Evolutionary conservation across 2,888 invertebrate species (phyloP), one percentile per base, ranked within the genome.

Genomic region (Yponomeuta sedellus): DNA sequence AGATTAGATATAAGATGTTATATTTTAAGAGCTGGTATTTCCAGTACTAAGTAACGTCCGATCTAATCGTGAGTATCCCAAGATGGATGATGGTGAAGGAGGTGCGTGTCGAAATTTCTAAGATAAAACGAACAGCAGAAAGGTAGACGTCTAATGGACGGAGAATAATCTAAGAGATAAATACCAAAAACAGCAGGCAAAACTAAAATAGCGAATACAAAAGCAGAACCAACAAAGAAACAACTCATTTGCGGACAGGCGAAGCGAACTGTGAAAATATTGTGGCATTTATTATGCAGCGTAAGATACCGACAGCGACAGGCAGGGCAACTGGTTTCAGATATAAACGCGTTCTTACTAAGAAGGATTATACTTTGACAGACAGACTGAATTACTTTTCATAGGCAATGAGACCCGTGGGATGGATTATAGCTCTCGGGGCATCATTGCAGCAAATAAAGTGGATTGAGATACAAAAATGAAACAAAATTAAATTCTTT

Each of bases 221-320:
- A 52, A 67, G 67, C 66, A 61, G 34, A 63, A 64, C 64, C 62
- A 68, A 65, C 66, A 68, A 68, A 68, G 39, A 56, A 68, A 61
- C 58, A 67, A 67, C 69, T 67, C 69, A 72, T 69, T 72, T 71
- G 73, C 69, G 63, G 71, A 70, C 73, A 71, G 67, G 70, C 71
- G 70, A 70, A 67, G 70, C 71, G 75, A 70, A 69, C 71, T 77
- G 76, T 74, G 75, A 77, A 83, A 83, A 85, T 82, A 81, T 85
- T 84, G 74, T 83, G 83, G 83, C 84, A 74, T 73, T 72, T 74
- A 75, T 72, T 70, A 74, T 74, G 68, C 64, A 70, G 68, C 71
- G 69, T 69, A 71, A 66, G 66, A 64, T 40, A 28, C 10, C 52
- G 19, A 25, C 64, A 62, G 19, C 28, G 62, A 67, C 63, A 69